Conservation (phyloP, 53 echinoderm and acorn worm species). For the Arbacia lixula region DNA sequence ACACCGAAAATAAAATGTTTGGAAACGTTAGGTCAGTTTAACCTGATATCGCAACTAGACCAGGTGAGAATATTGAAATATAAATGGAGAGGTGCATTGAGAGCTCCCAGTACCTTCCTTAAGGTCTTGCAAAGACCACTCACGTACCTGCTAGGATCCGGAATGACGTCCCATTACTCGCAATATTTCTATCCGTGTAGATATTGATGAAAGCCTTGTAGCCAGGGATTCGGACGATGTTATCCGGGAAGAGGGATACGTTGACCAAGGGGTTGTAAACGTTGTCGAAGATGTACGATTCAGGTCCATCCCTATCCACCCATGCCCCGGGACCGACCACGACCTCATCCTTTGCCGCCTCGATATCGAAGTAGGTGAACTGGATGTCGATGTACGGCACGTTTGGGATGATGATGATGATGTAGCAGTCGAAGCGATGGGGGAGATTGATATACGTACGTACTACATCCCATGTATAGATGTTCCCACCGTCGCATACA, state of each 20-base stretch:
- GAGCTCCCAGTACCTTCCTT: too few relatives aligned
- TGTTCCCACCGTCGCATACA: neutral
- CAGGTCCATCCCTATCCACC: neutral
- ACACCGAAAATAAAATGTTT: too few relatives aligned
- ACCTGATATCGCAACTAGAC: too few relatives aligned
- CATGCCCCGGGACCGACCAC: neutral
- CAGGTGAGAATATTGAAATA: neutral
- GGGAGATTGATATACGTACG: neutral
- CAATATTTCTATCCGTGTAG: neutral
- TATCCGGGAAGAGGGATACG: neutral
- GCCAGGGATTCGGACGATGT: neutral
- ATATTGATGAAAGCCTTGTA: neutral
- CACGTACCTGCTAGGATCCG: slow-evolving; percentile 5
- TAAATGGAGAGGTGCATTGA: neutral
- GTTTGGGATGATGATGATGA: slow-evolving; percentile 10
- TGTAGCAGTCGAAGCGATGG: neutral
- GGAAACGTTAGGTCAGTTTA: too few relatives aligned
- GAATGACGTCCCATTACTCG: neutral
- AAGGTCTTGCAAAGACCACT: too few relatives aligned
- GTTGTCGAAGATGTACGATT: neutral
- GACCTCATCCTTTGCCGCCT: slow-evolving; percentile 22
- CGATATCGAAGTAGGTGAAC: neutral
- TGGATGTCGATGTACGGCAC: neutral
- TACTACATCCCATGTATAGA: neutral
- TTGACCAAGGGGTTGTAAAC: neutral